Conservation (phyloP, 2,888 invertebrate genomes). For the Rhagonycha lutea region DNA sequence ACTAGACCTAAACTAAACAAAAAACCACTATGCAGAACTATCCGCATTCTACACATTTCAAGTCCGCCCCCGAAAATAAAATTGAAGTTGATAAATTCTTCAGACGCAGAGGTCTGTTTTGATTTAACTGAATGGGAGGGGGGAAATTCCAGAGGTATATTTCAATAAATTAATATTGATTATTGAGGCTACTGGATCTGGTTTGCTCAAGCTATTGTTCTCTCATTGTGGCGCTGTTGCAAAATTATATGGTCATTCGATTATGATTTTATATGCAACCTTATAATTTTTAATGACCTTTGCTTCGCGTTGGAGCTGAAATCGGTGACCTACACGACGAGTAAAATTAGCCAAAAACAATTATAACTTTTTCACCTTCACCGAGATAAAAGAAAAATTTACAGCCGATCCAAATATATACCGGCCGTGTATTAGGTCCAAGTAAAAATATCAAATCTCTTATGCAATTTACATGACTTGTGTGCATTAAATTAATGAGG, state of each 20-base stretch:
- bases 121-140: no score
- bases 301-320: not conserved
- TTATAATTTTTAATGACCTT: not conserved
- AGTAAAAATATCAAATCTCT: slow-evolving; percentile 36
- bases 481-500: slow-evolving; percentile 33
- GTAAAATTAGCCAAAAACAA: not conserved
- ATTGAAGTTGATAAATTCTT: no score
- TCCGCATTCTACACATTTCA: no score
- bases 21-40: no score
- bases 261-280: not conserved
- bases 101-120: no score
- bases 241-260: not conserved
- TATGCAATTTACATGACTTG: slow-evolving; percentile 30
- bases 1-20: no score
- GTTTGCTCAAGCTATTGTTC: not conserved
- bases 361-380: slow-evolving; percentile 22
- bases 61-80: no score
- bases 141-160: no score
- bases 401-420: slow-evolving; percentile 9
- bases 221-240: not conserved
- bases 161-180: not conserved
- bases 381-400: slow-evolving; percentile 12
- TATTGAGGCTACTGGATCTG: not conserved
- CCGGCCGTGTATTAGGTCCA: slow-evolving; percentile 21
- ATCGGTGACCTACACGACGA: not conserved